Conservation (phyloP, 2,797 vertebrate species). For the Amphiprion clarkii region DNA sequence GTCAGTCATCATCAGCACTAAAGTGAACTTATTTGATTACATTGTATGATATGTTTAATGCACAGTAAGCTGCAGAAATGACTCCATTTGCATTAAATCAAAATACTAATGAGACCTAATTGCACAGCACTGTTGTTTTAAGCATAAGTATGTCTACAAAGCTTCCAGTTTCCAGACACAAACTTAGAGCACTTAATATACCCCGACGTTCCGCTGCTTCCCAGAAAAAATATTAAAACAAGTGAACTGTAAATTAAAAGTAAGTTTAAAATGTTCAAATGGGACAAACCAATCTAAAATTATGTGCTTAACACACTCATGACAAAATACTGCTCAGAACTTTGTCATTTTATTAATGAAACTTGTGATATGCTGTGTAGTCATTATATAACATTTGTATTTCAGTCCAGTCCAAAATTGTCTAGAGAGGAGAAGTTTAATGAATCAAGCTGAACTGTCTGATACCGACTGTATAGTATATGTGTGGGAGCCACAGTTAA, state of each 20-base stretch:
- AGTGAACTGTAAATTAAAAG: too few species aligned
- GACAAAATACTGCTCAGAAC: background rate
- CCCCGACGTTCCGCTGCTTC: background rate
- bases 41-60: slow-evolving; percentile 63
- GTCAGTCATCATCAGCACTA: slow-evolving; percentile 41
- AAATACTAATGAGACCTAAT: slow-evolving; percentile 78
- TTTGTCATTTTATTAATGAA: too few species aligned
- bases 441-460: too few species aligned
- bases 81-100: slow-evolving; percentile 74
- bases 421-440: too few species aligned
- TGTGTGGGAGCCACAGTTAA: too few species aligned
- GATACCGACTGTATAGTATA: too few species aligned
- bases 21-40: slow-evolving; percentile 45
- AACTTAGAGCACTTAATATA: background rate
- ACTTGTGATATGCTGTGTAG: too few species aligned
- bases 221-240: background rate
- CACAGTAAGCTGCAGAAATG: slow-evolving; percentile 64
- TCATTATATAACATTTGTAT: too few species aligned
- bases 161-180: background rate
- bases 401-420: too few species aligned
- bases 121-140: slow-evolving; percentile 60
- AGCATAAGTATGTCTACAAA: slow-evolving; percentile 38
- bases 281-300: background rate
- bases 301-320: background rate
- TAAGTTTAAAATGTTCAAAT: background rate